phyloP scores from a whole-genome alignment of 2,797 vertebrate species.

The Cossypha niveicapilla region DNA sequence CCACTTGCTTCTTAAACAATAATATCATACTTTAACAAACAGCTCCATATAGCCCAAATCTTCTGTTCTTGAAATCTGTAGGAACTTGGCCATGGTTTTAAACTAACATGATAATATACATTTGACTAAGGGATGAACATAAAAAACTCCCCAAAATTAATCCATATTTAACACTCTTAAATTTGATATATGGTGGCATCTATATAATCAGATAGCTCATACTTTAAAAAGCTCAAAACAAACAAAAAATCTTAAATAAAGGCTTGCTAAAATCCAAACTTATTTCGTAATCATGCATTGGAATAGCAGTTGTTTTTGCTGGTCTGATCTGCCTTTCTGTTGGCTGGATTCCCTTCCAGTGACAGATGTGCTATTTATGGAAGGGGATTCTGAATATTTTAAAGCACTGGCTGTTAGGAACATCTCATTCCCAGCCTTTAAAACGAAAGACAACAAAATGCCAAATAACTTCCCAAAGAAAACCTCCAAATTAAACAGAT shows the following conservation, averaged over 20 bases:
- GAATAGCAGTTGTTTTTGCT: slow-evolving; percentile 52
- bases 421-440: slow-evolving; percentile 45
- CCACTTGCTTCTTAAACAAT: background rate
- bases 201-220: background rate
- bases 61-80: background rate
- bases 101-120: background rate
- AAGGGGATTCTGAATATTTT: slow-evolving; percentile 65
- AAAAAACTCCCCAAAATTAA: background rate
- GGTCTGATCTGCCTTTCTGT: slow-evolving; percentile 50
- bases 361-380: slow-evolving; percentile 68
- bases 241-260: background rate
- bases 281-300: slow-evolving; percentile 7
- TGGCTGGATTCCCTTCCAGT: slow-evolving; percentile 57
- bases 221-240: background rate
- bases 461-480: background rate
- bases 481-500: background rate
- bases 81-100: background rate
- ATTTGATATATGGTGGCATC: background rate
- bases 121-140: background rate
- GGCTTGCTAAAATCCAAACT: slow-evolving; percentile 5
- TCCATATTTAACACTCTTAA: background rate
- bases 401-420: slow-evolving; percentile 58
- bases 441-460: slow-evolving; percentile 8
- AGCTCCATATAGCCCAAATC: background rate
- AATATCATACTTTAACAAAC: background rate